Conservation (phyloP, 2,888 invertebrate genomes). For the Idaea straminata region DNA sequence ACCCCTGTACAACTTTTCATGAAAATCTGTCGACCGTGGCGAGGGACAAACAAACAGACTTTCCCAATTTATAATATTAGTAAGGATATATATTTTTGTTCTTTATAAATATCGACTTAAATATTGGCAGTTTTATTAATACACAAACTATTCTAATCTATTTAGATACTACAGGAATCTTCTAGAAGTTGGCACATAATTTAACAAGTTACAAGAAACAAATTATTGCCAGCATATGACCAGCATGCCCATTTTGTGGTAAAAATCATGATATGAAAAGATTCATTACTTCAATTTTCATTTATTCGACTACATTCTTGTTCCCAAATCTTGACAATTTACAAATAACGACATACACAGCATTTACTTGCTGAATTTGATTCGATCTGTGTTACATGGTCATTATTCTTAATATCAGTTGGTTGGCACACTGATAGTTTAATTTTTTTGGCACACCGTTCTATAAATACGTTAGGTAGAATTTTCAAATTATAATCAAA, state of each 20-base stretch:
- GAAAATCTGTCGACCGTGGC: background rate
- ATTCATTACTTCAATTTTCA: background rate
- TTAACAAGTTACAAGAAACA: background rate
- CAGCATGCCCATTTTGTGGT: background rate
- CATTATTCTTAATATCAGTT: background rate
- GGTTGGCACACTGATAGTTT: background rate
- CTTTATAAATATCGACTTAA: slow-evolving; percentile 31
- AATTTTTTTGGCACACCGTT: background rate
- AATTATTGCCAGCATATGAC: background rate
- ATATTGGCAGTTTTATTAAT: slow-evolving; percentile 53
- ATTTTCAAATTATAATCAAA: slow-evolving; percentile 2
- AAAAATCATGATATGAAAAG: background rate
- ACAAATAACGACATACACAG: background rate
- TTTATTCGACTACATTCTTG: background rate
- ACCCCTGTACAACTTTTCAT: background rate
- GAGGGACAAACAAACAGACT: no score
- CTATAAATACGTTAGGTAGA: background rate
- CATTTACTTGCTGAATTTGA: background rate
- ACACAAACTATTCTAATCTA: slow-evolving; percentile 41
- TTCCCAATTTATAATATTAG: no score
- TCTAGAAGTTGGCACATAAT: slow-evolving; percentile 19
- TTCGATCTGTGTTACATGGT: background rate
- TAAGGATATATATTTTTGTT: slow-evolving; percentile 9
- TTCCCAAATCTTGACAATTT: background rate
- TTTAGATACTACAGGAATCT: slow-evolving; percentile 34